Conservation (phyloP, 2,888 invertebrate genomes). For the Acleris literana region DNA sequence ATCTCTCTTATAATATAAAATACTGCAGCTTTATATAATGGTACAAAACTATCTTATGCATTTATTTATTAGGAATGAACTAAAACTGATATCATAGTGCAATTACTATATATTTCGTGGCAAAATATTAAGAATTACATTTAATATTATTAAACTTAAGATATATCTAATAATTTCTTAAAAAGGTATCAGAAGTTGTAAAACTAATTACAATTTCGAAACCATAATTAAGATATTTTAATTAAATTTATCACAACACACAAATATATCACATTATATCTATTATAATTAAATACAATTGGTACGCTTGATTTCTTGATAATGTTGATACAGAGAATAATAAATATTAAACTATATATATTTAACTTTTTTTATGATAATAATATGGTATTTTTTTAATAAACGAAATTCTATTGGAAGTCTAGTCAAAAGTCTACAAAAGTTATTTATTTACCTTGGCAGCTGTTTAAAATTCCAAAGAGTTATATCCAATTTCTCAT, state of each 20-base stretch:
- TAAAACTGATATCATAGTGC: constrained; percentile 13
- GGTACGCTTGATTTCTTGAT: constrained; percentile 38
- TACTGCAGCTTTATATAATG: neutral
- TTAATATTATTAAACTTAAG: neutral
- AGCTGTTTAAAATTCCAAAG: too few species aligned
- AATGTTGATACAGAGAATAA: constrained; percentile 5
- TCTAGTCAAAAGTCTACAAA: too few species aligned
- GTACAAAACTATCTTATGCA: neutral
- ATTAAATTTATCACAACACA: constrained; percentile 65
- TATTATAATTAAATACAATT: constrained; percentile 45
- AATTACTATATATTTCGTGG: constrained; percentile 32
- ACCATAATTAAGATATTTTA: constrained; percentile 31
- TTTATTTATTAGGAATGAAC: constrained; percentile 27
- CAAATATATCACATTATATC: constrained; percentile 66
- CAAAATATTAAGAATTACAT: constrained; percentile 35
- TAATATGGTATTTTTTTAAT: too few species aligned
- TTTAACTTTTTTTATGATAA: too few species aligned
- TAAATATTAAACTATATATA: neutral
- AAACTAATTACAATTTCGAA: neutral
- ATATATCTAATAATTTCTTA: neutral
- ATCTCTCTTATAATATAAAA: too few species aligned
- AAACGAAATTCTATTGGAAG: too few species aligned
- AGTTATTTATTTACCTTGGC: too few species aligned
- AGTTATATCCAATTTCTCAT: neutral
- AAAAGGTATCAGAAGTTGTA: neutral